Evolutionary conservation across 2,888 invertebrate species (phyloP), one percentile per base, ranked within the genome.

Genomic region (Graphium colonna): DNA sequence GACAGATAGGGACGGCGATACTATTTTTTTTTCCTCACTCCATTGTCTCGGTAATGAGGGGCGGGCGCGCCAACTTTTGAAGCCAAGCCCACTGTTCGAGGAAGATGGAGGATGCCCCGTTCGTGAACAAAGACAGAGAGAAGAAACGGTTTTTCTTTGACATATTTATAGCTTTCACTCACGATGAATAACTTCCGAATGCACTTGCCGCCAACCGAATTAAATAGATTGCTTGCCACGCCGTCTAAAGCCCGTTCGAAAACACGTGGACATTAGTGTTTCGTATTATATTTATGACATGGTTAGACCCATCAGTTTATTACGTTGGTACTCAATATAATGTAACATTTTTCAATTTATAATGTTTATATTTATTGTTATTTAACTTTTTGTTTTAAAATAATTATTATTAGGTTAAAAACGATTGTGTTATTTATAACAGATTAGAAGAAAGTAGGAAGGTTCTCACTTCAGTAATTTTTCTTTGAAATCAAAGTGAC

Each of bases 51-150:
- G 58, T 67, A 66, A 68, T 62, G 60, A 64, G 65, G 76, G 81
- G 81, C 75, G 81, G n/a, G 69, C 66, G 69, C 62, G 26, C 43
- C 63, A 73, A 75, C 64, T 75, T 77, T 79, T 78, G 69, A 63
- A 58, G 52, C 81, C 78, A 80, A 80, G 80, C 66, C 56, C 58
- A 59, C 31, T 26, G 21, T 52, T 33, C 45, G 71, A 79, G 45
- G 48, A 69, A 60, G 77, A 75, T 15, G 39, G 60, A 28, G 13
- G 18, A 52, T 59, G 55, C 47, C 64, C 68, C 61, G 64, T 52
- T 57, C 52, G 52, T 51, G 56, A 55, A 61, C 49, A 60, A 64
- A 63, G 65, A 71, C 61, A 60, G 73, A 64, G 64, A 63, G 56
- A 53, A 57, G 56, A 52, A 59, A 56, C 41, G 55, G 56, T 65